Percentiles rank a stretch among this genome's conserved stretches.
Conservation (phyloP, 2,797 vertebrate genomes). For the Mormyrus proboscirostris region DNA sequence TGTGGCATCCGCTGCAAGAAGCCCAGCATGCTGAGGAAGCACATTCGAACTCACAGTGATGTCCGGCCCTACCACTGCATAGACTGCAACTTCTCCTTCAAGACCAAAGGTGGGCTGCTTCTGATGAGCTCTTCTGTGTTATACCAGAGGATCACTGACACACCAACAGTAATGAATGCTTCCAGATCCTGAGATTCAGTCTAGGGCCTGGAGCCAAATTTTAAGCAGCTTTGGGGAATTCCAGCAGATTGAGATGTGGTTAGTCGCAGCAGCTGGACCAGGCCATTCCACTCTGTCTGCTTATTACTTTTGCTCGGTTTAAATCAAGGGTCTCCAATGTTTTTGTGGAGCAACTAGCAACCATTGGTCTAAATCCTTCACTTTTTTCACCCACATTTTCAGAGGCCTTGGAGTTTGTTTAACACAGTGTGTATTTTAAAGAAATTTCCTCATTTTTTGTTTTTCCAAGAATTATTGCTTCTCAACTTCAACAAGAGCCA, state of each 20-base stretch:
- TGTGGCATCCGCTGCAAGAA: slow-evolving; percentile 99
- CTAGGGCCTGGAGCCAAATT: neutral
- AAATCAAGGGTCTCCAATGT: neutral
- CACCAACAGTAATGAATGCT: neutral
- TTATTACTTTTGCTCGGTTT: neutral
- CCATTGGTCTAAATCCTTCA: neutral
- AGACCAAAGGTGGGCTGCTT: slow-evolving; percentile 86
- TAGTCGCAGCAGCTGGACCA: neutral
- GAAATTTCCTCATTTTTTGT: slow-evolving; percentile 10
- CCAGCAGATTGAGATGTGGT: neutral
- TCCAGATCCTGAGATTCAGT: neutral
- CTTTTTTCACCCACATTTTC: neutral
- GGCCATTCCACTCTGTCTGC: neutral
- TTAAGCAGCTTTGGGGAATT: neutral
- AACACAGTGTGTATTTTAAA: neutral
- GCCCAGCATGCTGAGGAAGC: slow-evolving; percentile 98
- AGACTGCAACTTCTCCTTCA: slow-evolving; percentile 98
- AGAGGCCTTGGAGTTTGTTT: neutral
- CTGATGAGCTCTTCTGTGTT: neutral
- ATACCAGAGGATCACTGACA: neutral
- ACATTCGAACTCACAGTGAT: slow-evolving; percentile 96
- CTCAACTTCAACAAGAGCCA: slow-evolving; percentile 45
- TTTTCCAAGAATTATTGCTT: slow-evolving; percentile 27
- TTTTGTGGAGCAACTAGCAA: neutral
- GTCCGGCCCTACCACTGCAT: slow-evolving; percentile 94